A percentile compares a stretch with the other conserved stretches of the same genome.
Conservation (phyloP, 2,113 vertebrate genomes). For the Scopus umbretta region DNA sequence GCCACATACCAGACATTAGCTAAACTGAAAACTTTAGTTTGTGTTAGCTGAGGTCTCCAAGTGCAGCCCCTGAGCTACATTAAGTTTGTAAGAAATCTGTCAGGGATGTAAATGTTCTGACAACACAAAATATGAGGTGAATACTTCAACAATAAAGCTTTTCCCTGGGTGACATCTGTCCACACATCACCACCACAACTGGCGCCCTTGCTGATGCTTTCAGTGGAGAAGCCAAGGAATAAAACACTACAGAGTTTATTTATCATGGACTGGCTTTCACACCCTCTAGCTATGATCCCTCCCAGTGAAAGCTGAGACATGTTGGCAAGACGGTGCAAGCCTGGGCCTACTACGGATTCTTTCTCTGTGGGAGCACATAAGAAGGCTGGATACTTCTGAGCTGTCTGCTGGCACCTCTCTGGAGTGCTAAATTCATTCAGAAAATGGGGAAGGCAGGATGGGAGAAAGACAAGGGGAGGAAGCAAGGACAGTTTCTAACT, state of each 20-base stretch:
- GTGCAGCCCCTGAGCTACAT: neutral
- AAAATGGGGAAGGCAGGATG: neutral
- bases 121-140: neutral
- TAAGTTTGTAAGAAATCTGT: neutral
- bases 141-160: neutral
- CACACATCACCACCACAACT: neutral
- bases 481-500: neutral
- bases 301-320: neutral
- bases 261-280: neutral
- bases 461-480: neutral
- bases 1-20: neutral
- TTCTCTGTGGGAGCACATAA: neutral
- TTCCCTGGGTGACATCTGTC: neutral
- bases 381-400: neutral
- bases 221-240: neutral
- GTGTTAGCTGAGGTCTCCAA: neutral
- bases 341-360: neutral
- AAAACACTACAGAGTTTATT: neutral
- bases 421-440: neutral
- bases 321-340: neutral
- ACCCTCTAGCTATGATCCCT: neutral
- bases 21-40: neutral
- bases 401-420: neutral
- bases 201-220: neutral
- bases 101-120: neutral